Conservation (phyloP, 2,888 invertebrate species). For the Conistra vaccinii region DNA sequence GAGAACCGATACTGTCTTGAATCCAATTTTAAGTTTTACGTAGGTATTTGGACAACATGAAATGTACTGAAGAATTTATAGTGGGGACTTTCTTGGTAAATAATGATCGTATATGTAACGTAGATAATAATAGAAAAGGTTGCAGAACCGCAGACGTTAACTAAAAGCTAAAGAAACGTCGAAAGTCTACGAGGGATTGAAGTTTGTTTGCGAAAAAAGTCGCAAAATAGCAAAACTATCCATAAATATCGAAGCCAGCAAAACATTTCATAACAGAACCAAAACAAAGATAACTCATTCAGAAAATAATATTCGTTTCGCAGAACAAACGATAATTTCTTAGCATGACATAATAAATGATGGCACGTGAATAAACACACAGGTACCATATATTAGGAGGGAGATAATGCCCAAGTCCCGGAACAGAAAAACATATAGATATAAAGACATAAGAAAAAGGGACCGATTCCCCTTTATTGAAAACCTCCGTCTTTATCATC, state of each 20-base stretch:
- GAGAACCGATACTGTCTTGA: conserved; percentile 38
- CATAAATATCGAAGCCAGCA: conserved; percentile 21
- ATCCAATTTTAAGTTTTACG: conserved; percentile 46
- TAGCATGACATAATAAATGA: conserved; percentile 48
- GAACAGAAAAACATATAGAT: conserved; percentile 49
- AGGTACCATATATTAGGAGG: conserved; percentile 51
- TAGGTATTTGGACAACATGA: conserved; percentile 15
- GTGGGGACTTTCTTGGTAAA: background rate
- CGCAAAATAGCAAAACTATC: conserved; percentile 14
- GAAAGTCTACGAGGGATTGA: background rate
- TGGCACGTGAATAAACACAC: conserved; percentile 40
- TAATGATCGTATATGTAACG: background rate
- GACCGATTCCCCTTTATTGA: conserved; percentile 58
- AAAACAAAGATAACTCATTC: conserved; percentile 55
- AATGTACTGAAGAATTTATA: conserved; percentile 11
- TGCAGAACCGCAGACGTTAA: background rate
- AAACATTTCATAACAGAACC: conserved; percentile 38
- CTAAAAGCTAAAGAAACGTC: background rate
- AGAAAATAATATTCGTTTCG: conserved; percentile 47
- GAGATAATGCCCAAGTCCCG: conserved; percentile 47
- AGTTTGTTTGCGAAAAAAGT: conserved; percentile 29
- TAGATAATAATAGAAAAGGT: background rate
- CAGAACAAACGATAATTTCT: conserved; percentile 44
- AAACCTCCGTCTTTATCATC: conserved; percentile 60
- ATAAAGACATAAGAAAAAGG: conserved; percentile 48